A percentile compares a stretch with the other conserved stretches of the same genome.
Conservation (phyloP, 2,113 vertebrate genomes). For the Perca schrenkii region DNA sequence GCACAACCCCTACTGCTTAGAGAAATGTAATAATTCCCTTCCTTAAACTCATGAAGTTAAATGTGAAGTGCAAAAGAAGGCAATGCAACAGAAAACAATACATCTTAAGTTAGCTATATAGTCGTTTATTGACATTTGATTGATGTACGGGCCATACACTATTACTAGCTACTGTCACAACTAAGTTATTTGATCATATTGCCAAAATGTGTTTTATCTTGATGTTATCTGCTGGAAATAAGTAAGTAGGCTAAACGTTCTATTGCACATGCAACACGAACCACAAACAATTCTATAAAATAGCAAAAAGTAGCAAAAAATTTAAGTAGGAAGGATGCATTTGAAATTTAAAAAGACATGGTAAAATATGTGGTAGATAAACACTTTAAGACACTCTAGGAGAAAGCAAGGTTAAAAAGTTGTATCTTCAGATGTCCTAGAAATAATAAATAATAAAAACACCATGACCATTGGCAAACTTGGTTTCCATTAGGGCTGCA, state of each 20-base stretch:
- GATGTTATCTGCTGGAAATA: background rate
- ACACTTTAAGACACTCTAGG: background rate
- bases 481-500: background rate
- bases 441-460: background rate
- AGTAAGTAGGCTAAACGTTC: background rate
- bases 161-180: too few relatives aligned
- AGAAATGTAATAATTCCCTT: background rate
- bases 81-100: background rate
- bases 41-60: background rate
- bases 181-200: background rate
- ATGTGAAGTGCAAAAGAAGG: background rate
- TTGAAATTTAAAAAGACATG: background rate
- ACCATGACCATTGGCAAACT: background rate
- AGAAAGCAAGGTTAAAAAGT: background rate
- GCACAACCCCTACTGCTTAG: too few relatives aligned
- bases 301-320: too few relatives aligned
- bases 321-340: background rate
- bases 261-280: background rate
- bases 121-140: too few relatives aligned
- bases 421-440: background rate
- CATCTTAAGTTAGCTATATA: background rate
- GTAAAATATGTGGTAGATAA: background rate
- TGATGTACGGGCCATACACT: background rate
- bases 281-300: background rate
- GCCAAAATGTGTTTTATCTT: background rate